Evolutionary conservation across 92 coral and sea anemone genomes (phyloP).

Genomic region (Diadumene lineata): DNA sequence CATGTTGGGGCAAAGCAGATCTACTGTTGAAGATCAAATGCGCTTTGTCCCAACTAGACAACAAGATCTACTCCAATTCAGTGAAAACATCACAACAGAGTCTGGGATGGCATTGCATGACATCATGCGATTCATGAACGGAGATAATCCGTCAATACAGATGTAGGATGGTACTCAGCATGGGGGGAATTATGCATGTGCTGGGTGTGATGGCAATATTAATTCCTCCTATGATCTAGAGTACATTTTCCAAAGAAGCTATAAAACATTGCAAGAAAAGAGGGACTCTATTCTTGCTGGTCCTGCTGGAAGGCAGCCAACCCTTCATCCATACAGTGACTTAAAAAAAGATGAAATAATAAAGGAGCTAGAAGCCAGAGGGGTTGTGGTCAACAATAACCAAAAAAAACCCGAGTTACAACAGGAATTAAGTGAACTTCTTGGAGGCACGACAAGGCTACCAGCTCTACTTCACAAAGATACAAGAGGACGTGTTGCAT

Average conservation of each 20-base stretch:
- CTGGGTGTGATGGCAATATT: conserved; percentile 12
- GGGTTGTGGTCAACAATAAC: neutral
- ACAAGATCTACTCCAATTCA: conserved; percentile 3
- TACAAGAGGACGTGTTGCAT: no score
- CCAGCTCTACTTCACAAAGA: no score
- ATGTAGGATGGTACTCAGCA: conserved; percentile 31
- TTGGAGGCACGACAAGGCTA: no score
- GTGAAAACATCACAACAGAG: neutral
- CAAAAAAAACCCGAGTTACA: no score
- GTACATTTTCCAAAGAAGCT: conserved; percentile 27
- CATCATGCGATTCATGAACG: conserved; percentile 17
- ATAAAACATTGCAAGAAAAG: conserved; percentile 24
- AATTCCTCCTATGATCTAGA: neutral
- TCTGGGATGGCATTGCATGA: neutral
- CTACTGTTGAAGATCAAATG: conserved; percentile 13
- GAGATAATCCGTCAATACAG: conserved; percentile 19
- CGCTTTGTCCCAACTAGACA: conserved; percentile 16
- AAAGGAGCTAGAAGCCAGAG: conserved; percentile 6
- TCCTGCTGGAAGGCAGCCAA: conserved; percentile 29
- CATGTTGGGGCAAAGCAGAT: conserved; percentile 10
- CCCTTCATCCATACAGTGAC: conserved; percentile 16
- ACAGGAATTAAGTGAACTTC: no score
- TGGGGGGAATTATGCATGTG: conserved; percentile 21
- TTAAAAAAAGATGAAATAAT: conserved; percentile 6
- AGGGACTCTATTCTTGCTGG: conserved; percentile 19